Evolutionary conservation across 2,113 vertebrate species (phyloP), one percentile per base, ranked within the genome.

Genomic region (Vidua chalybeata): DNA sequence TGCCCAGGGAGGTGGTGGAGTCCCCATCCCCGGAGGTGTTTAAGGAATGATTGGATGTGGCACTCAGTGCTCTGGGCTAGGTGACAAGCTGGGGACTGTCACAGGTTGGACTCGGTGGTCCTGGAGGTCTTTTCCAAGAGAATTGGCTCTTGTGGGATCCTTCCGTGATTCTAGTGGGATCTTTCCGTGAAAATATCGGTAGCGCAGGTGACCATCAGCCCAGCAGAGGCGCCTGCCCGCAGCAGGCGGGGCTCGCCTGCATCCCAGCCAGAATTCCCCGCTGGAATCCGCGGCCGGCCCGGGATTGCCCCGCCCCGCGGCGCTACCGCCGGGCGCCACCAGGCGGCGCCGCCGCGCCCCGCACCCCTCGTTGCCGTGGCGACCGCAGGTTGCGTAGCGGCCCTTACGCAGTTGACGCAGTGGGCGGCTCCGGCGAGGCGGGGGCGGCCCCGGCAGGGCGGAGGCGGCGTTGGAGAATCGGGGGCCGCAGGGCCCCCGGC

Each of bases 381-480:
- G 97, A 98, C 98, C 97, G 98, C 98, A 96, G 98, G 96, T 95
- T 93, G 97, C 97, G 97, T 94, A 98, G 97, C 92, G 96, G 96
- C 91, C 94, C 95, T 97, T 98, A 97, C 98, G 98, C 94, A 97
- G 97, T 97, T 97, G 97, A 97, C 98, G 98, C 97, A 97, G 98
- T 97, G 97, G 97, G 97, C 97, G 96, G 94, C 97, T 95, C 96
- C 64, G 95, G 95, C 43, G 46, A 90, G 97, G 97, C 96, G 97
- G 98, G 97, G 97, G 97, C 93, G 97, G 97, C 93, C 92, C 96
- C 89, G 95, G 96, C 91, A 91, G 96, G 97, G 97, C 97, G 97
- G 97, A 98, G 97, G 97, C 97, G 96, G 96, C 67, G 90, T 96
- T 96, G 84, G 96, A 96, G 97, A 97, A 97, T 95, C 90, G 97